Percentiles rank a stretch among this genome's conserved stretches.
phyloP scores from a whole-genome alignment of 2,797 vertebrate species.

The Poeciliopsis presidionis region DNA sequence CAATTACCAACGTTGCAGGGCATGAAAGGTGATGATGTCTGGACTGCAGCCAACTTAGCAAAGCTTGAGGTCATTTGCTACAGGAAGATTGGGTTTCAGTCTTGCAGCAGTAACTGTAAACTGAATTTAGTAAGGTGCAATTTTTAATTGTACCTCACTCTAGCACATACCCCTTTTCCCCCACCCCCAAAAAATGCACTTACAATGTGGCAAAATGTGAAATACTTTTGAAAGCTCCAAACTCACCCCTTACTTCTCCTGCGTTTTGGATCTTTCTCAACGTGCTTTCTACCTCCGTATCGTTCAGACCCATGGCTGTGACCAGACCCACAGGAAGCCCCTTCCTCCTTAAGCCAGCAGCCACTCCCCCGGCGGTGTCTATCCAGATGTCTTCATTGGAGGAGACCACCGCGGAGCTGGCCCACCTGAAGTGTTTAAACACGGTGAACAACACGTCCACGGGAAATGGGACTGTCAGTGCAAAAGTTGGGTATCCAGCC shows the following conservation, averaged over 20 bases:
- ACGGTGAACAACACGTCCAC: slow-evolving; percentile 76
- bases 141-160: not conserved
- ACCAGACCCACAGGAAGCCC: slow-evolving; percentile 81
- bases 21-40: not conserved
- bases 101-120: not conserved
- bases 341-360: slow-evolving; percentile 73
- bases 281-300: slow-evolving; percentile 73
- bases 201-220: not conserved
- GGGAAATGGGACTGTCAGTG: slow-evolving; percentile 73
- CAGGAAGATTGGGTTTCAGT: not conserved
- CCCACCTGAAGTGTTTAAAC: slow-evolving; percentile 84
- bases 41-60: not conserved
- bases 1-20: not conserved
- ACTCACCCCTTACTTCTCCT: slow-evolving; percentile 80
- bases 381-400: slow-evolving; percentile 85
- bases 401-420: slow-evolving; percentile 80
- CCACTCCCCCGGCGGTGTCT: slow-evolving; percentile 76
- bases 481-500: slow-evolving; percentile 76
- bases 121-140: not conserved
- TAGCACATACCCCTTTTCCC: not conserved
- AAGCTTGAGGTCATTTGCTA: not conserved
- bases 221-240: not conserved
- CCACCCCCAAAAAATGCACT: not conserved
- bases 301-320: slow-evolving; percentile 72
- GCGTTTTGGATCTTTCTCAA: slow-evolving; percentile 74